These are phyloP conservation scores for Brachycybe producta DNA, from an alignment of 2,888 invertebrate genomes.

Conservation along the genomic window DNA sequence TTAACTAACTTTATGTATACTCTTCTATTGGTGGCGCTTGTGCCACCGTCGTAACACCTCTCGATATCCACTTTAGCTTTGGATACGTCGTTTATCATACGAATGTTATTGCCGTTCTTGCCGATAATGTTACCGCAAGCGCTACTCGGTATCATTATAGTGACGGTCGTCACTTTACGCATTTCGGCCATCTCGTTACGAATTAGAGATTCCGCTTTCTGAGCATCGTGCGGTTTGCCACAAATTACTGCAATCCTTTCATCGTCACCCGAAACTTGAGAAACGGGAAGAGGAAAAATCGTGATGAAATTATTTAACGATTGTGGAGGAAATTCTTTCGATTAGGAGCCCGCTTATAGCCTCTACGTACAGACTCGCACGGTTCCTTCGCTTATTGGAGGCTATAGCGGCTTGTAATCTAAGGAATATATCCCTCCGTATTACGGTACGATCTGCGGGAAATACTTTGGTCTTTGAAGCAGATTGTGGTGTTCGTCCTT, in stretches of 20 bases:
- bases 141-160: slow-evolving; percentile 49
- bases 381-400: too few relatives aligned
- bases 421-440: too few relatives aligned
- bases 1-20: too few relatives aligned
- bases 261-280: too few relatives aligned
- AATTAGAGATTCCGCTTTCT: slow-evolving; percentile 57
- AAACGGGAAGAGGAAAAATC: slow-evolving; percentile 22
- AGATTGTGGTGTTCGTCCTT: slow-evolving; percentile 51
- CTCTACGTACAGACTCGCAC: too few relatives aligned
- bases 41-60: too few relatives aligned
- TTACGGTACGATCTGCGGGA: background rate
- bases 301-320: too few relatives aligned
- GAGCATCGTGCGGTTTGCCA: slow-evolving; percentile 52
- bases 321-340: background rate
- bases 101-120: slow-evolving; percentile 54
- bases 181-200: slow-evolving; percentile 52
- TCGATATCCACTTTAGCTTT: slow-evolving; percentile 46
- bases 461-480: slow-evolving; percentile 35
- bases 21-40: too few relatives aligned
- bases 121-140: slow-evolving; percentile 62
- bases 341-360: too few relatives aligned
- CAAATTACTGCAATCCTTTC: slow-evolving; percentile 54
- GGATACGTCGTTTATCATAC: slow-evolving; percentile 54
- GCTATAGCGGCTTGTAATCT: too few relatives aligned
- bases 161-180: slow-evolving; percentile 52